Evolutionary conservation across 2,888 invertebrate species (phyloP), one percentile per base, ranked within the genome.

Genomic region (Sepiola atlantica): DNA sequence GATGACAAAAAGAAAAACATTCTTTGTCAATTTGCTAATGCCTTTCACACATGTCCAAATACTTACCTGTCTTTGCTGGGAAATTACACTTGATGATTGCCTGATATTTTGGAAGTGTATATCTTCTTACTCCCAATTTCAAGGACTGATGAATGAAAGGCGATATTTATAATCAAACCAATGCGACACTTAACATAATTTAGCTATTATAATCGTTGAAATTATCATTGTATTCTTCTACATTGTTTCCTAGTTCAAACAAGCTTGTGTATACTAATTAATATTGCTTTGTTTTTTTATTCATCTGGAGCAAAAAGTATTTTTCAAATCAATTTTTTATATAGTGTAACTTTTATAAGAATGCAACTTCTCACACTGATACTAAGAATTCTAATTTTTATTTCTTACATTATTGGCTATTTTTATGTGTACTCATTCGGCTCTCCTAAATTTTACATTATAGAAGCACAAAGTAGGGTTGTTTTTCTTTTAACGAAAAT

Each of bases 61-160:
- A 77, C 77, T 77, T n/a, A 77, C 77, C n/a, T 77, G 28, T n/a
- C 77, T n/a, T 77, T 77, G 14, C 77, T n/a, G n/a, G 77, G 28
- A 77, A 77, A 77, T 77, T 77, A 77, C 77, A 77, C n/a, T 28
- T 77, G 77, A 77, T 77, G 77, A 77, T 77, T 77, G 77, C n/a
- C n/a, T 77, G n/a, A 77, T 77, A 14, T 77, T 28, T n/a, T 14
- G 77, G 12, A 77, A 77, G n/a, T n/a, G 77, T 77, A 77, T 77
- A 77, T n/a, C 10, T 61, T 61, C 77, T 77, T n/a, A n/a, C n/a
- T 18, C 10, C n/a, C 18, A 77, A 77, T 77, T n/a, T 77, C 77
- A 77, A 77, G 77, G 77, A 77, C 77, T 77, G n/a, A 77, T 77
- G 77, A 12, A 77, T 77, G 77, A 77, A 77, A 77, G n/a, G 28